These are phyloP conservation scores for Drosophila paramelanica DNA, from an alignment of 2,888 invertebrate genomes.

Conservation along the genomic window DNA sequence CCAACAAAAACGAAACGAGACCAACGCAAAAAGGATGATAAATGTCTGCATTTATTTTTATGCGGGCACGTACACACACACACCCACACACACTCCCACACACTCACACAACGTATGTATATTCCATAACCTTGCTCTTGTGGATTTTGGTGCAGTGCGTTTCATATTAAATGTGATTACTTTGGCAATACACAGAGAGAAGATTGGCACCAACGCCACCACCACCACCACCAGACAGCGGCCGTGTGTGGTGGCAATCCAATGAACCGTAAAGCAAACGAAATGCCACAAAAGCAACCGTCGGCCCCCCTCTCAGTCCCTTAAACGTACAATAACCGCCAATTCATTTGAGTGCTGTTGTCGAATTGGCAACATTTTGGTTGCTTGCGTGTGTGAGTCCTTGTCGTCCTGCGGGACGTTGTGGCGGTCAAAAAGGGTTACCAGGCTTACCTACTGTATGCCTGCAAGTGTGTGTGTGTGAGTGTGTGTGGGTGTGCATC, in stretches of 20 bases:
- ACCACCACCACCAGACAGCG: background rate
- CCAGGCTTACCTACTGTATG: constrained; percentile 44
- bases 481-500: background rate
- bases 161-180: constrained; percentile 82
- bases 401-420: constrained; percentile 64
- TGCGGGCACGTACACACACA: constrained; percentile 53
- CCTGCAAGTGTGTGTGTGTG: background rate
- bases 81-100: constrained; percentile 4
- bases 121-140: constrained; percentile 55
- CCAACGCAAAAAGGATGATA: constrained; percentile 31
- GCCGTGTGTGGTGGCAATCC: constrained; percentile 49
- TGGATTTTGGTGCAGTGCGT: constrained; percentile 78
- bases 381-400: constrained; percentile 30
- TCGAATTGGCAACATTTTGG: constrained; percentile 78
- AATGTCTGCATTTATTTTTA: constrained; percentile 62
- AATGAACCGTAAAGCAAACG: constrained; percentile 78
- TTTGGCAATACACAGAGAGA: constrained; percentile 70
- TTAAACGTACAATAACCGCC: constrained; percentile 65
- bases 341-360: constrained; percentile 81
- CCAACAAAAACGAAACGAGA: constrained; percentile 6
- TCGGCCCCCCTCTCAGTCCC: background rate
- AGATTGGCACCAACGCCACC: constrained; percentile 59
- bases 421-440: constrained; percentile 73
- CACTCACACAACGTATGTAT: constrained; percentile 24
- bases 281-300: constrained; percentile 49